These are phyloP conservation scores for Lonchura striata DNA, from an alignment of 2,113 vertebrate species.

Conservation along the genomic window DNA sequence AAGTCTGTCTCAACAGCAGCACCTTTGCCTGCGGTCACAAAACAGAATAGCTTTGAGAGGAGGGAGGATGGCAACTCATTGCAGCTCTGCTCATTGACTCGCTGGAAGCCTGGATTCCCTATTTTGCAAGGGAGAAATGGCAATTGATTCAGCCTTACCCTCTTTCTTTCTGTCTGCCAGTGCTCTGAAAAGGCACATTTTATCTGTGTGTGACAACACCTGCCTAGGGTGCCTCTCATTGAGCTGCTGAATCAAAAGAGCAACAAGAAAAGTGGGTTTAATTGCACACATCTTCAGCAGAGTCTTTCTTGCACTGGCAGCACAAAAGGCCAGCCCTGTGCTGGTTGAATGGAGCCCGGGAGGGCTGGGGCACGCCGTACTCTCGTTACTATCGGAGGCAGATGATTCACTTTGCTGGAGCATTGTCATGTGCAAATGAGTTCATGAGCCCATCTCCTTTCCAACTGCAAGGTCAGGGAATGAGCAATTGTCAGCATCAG, in stretches of 20 bases:
- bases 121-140: conserved; percentile 64
- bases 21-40: conserved; percentile 12
- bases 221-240: conserved; percentile 71
- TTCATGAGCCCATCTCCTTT: conserved; percentile 76
- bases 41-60: conserved; percentile 32
- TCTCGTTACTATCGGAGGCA: conserved; percentile 75
- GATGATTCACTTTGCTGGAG: conserved; percentile 77
- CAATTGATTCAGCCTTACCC: conserved; percentile 58
- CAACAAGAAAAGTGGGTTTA: conserved; percentile 80
- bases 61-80: conserved; percentile 19
- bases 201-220: conserved; percentile 76
- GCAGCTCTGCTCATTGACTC: conserved; percentile 15
- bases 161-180: conserved; percentile 38
- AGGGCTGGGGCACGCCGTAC: conserved; percentile 58
- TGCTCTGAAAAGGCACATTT: conserved; percentile 65
- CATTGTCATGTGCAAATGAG: conserved; percentile 79
- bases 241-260: conserved; percentile 76
- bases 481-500: conserved; percentile 73
- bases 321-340: conserved; percentile 72
- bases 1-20: background rate
- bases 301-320: conserved; percentile 73
- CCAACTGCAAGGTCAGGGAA: conserved; percentile 71
- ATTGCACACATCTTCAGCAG: conserved; percentile 74
- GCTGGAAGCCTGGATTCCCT: conserved; percentile 1
- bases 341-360: conserved; percentile 66